Evolutionary conservation across 23 tunicate genomes (phyloP), one percentile per base, ranked within the genome.

Genomic region (Styela clava): DNA sequence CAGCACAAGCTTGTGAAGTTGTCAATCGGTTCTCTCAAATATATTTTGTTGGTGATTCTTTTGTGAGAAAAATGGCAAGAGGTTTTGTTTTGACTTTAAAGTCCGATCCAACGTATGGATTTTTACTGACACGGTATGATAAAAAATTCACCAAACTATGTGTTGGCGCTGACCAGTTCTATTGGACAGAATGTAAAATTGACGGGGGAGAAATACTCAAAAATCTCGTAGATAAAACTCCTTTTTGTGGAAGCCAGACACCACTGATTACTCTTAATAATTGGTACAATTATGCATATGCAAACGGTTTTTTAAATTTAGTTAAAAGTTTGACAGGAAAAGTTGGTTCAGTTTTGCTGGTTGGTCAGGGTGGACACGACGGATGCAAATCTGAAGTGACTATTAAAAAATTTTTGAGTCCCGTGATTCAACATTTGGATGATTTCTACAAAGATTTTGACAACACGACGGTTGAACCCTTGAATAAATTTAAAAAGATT

Each of bases 11-110:
- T 21, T 76, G 81, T 37, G 24, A 76, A 24, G 81, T 76, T 20
- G 22, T 36, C 16, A 52, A 51, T 71, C 33, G 18, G 16, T 32
- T 29, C 34, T 20, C 77, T 2, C 77, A 85, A 29, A 34, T 88
- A 23, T 62, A 83, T 61, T 83, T 88, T 69, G 71, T 88, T 64
- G 94, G 94, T 2, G 94, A 88, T 79, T 88, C 94, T 5, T 74
- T 88, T 5, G 74, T 88, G 21, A 80, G 84, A 20, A 88, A 88
- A 23, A 84, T 84, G 94, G 83, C 33, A 35, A 62, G 81, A 2
- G 94, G 79, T 3, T 69, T 88, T 2, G 64, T 84, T 24, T 34
- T 74, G 31, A 51, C 73, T 26, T 61, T 88, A 23, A 83, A 65
- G 20, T 81, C 61, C 24, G 79, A 80, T 25, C 56, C 31, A 23